Percentiles rank a stretch among this genome's conserved stretches.
Evolutionary conservation across 2,113 vertebrate genomes (phyloP).

Genomic region (Thunnus maccoyii): DNA sequence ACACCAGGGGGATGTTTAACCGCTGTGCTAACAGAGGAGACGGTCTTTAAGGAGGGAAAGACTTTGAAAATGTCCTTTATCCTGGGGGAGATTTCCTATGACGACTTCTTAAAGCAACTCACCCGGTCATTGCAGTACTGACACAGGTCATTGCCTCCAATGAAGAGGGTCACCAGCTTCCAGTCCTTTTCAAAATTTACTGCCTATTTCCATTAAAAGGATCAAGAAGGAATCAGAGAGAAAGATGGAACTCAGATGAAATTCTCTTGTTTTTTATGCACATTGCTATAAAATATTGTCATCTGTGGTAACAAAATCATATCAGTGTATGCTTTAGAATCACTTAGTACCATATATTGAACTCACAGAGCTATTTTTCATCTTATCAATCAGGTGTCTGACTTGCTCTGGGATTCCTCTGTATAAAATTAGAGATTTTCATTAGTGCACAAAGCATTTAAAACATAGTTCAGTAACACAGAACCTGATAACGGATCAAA

Average conservation of each 20-base stretch:
- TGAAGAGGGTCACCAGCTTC: constrained; percentile 94
- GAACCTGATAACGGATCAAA: background rate
- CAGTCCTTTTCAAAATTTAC: constrained; percentile 92
- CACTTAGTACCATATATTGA: background rate
- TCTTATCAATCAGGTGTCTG: constrained; percentile 80
- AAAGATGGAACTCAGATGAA: background rate
- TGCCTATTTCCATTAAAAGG: constrained; percentile 76
- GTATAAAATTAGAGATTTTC: constrained; percentile 27
- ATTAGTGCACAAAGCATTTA: background rate
- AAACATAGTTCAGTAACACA: background rate
- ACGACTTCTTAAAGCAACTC: constrained; percentile 57
- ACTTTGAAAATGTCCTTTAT: constrained; percentile 18
- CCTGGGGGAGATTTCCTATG: background rate
- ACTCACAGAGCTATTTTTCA: constrained; percentile 89
- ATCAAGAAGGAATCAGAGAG: constrained; percentile 15
- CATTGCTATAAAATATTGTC: background rate
- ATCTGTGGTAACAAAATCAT: background rate
- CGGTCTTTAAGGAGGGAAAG: background rate
- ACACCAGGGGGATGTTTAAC: constrained; percentile 19
- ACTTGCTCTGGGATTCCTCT: constrained; percentile 91
- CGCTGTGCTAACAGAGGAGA: constrained; percentile 4
- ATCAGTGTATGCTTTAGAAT: background rate
- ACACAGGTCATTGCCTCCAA: constrained; percentile 93
- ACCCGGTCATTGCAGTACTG: constrained; percentile 91
- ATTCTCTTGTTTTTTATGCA: background rate